Percentiles rank a stretch among this genome's conserved stretches.
phyloP scores from a whole-genome alignment of 2,113 vertebrate species.

The Labeo catla region DNA sequence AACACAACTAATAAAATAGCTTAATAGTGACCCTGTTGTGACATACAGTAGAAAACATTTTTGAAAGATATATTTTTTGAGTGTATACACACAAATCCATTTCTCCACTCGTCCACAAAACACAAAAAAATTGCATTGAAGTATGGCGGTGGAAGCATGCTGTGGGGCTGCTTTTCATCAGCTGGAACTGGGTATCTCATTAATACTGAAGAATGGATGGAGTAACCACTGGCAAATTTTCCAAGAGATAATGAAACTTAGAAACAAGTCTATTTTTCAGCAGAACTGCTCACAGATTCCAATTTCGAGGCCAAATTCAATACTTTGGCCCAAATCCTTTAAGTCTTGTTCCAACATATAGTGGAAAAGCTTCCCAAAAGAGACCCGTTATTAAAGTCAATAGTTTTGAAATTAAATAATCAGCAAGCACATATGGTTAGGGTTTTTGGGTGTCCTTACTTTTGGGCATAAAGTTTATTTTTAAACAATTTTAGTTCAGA shows the following conservation, averaged over 20 bases:
- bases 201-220: neutral
- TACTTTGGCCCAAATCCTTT: neutral
- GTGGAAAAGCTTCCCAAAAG: neutral
- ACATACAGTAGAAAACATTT: neutral
- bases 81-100: neutral
- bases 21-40: neutral
- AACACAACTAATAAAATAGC: neutral
- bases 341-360: neutral
- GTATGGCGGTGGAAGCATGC: neutral
- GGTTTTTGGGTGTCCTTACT: neutral
- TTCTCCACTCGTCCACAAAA: neutral
- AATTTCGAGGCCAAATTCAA: neutral
- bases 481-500: neutral
- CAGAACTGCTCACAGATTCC: neutral
- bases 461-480: neutral
- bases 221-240: neutral
- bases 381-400: neutral
- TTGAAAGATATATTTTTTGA: neutral
- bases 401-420: neutral
- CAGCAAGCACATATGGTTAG: neutral
- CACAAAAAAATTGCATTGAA: neutral
- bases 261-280: neutral
- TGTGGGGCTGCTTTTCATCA: conserved; percentile 32
- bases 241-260: neutral
- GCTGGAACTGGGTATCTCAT: conserved; percentile 14